phyloP scores from a whole-genome alignment of 2,797 vertebrate species.

The Garrulus glandarius region DNA sequence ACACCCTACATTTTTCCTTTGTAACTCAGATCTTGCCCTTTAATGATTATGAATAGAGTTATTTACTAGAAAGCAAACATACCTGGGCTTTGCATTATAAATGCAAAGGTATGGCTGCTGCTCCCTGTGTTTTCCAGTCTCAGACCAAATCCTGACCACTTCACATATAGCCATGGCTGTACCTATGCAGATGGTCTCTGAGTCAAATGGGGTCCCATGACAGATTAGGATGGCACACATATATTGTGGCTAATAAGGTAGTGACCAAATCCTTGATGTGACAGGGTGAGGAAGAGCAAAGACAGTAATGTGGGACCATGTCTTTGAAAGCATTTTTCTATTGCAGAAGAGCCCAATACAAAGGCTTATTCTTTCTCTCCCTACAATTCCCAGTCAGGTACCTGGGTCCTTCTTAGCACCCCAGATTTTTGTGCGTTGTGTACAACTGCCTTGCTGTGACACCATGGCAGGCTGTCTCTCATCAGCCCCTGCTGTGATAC shows the following conservation, averaged over 20 bases:
- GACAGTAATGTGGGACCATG: not conserved
- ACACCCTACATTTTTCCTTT: not conserved
- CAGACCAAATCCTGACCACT: not conserved
- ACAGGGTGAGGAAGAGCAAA: not conserved
- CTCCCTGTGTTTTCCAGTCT: not conserved
- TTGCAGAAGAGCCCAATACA: not conserved
- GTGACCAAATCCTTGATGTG: not conserved
- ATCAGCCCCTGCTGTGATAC: constrained; percentile 66
- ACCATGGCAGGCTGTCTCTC: constrained; percentile 45
- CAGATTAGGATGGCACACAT: fast-evolving
- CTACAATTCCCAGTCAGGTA: not conserved
- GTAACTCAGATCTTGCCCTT: not conserved
- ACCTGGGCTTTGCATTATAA: not conserved
- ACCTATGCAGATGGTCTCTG: not conserved
- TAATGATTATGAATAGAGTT: not conserved
- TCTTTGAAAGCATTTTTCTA: not conserved
- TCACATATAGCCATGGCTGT: not conserved
- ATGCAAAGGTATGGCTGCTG: not conserved
- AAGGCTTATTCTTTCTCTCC: not conserved
- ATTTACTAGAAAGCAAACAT: not conserved
- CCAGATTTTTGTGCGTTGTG: not conserved
- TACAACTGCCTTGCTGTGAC: not conserved
- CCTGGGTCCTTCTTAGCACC: not conserved
- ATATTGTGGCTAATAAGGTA: not conserved
- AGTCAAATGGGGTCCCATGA: not conserved